These are phyloP conservation scores for Rotaria magnacalcarata DNA, from an alignment of 2,888 invertebrate species.

Conservation along the genomic window DNA sequence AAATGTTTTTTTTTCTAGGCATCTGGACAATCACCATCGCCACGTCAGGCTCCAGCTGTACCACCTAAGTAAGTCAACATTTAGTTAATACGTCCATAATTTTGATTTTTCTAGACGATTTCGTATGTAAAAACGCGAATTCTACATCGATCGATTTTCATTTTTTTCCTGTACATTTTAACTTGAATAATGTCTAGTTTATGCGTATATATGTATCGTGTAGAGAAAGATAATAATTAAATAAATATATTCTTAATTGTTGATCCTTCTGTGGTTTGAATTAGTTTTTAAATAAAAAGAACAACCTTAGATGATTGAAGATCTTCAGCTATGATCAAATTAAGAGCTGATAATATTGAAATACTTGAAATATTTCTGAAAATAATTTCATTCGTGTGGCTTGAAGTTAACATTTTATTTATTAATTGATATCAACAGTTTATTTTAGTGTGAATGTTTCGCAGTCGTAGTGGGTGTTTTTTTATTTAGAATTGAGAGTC, in stretches of 20 bases:
- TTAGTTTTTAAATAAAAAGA: too few species aligned
- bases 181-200: background rate
- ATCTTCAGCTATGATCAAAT: too few species aligned
- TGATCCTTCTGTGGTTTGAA: background rate
- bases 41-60: conserved; percentile 18
- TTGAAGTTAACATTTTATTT: too few species aligned
- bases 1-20: background rate
- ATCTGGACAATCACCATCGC: background rate
- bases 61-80: background rate
- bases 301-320: too few species aligned
- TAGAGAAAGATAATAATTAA: background rate
- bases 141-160: background rate
- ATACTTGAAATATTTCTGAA: too few species aligned
- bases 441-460: too few species aligned
- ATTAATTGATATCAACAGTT: too few species aligned
- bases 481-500: too few species aligned
- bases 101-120: background rate
- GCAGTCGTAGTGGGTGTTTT: too few species aligned
- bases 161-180: background rate
- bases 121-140: background rate
- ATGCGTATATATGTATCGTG: background rate
- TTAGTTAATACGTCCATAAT: background rate
- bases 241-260: background rate
- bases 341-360: too few species aligned
- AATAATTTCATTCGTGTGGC: too few species aligned